Evolutionary conservation across 2,888 invertebrate species (phyloP).

Genomic region (Ophion ellenae): DNA sequence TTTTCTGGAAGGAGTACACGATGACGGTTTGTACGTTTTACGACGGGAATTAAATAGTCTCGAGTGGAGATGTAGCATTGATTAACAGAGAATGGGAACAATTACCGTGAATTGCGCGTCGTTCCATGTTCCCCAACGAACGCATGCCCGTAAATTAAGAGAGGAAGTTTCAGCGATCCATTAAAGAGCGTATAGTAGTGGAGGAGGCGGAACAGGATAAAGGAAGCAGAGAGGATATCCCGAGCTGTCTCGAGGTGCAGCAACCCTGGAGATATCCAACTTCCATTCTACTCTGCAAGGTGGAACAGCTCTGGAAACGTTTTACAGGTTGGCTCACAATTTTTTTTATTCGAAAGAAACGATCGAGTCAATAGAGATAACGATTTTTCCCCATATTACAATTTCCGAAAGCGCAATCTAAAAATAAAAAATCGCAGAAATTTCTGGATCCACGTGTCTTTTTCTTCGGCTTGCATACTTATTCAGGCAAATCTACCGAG

Average conservation of each 20-base stretch:
- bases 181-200: slow-evolving; percentile 26
- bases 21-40: neutral
- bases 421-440: neutral
- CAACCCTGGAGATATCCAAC: slow-evolving; percentile 56
- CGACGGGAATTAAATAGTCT: neutral
- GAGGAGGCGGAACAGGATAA: slow-evolving; percentile 22
- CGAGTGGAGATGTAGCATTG: neutral
- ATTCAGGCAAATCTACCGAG: neutral
- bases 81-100: neutral
- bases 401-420: neutral
- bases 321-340: slow-evolving; percentile 42
- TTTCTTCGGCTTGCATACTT: neutral
- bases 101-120: neutral
- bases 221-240: slow-evolving; percentile 28
- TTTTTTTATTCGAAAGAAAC: neutral
- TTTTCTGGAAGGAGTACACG: no score
- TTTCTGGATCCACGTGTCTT: neutral
- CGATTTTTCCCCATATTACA: neutral
- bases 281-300: slow-evolving; percentile 52
- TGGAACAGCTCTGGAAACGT: slow-evolving; percentile 12
- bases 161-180: slow-evolving; percentile 57
- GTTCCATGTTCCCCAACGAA: slow-evolving; percentile 12
- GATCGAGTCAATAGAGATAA: neutral
- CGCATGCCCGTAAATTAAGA: slow-evolving; percentile 35
- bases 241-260: slow-evolving; percentile 18